phyloP scores from a whole-genome alignment of 2,797 vertebrate species.

The Scleropages formosus region DNA sequence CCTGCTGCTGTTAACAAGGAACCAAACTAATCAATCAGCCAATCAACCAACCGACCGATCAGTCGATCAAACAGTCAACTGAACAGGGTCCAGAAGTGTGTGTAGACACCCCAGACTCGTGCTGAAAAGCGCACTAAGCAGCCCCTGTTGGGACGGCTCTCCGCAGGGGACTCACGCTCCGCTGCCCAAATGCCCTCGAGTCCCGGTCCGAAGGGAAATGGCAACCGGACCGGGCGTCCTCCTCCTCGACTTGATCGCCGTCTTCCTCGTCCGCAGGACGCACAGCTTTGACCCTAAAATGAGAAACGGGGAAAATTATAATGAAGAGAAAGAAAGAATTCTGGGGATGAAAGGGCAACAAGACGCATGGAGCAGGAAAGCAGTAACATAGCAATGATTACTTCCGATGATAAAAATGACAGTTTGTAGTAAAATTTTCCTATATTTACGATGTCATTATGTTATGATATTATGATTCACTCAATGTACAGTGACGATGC shows the following conservation, averaged over 20 bases:
- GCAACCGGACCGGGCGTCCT: background rate
- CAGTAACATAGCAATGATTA: no score
- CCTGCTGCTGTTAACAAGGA: no score
- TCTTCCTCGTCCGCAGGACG: slow-evolving; percentile 22
- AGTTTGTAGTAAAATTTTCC: no score
- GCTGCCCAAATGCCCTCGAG: slow-evolving; percentile 8
- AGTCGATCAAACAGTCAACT: no score
- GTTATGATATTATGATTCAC: no score
- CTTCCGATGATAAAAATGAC: no score
- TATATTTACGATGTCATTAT: no score
- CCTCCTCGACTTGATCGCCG: slow-evolving; percentile 35
- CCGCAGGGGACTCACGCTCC: slow-evolving; percentile 21
- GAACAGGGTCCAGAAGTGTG: background rate
- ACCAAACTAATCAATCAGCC: no score
- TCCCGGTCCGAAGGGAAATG: background rate
- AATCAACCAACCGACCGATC: no score
- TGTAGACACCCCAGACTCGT: background rate
- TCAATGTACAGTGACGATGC: no score
- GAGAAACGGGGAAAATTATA: background rate
- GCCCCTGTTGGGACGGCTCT: background rate
- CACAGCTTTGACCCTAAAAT: slow-evolving; percentile 26
- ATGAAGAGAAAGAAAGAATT: background rate
- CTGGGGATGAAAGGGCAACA: background rate
- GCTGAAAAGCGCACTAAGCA: background rate
- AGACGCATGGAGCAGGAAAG: no score